Evolutionary conservation across 2,797 vertebrate genomes (phyloP).

Genomic region (Molothrus aeneus): DNA sequence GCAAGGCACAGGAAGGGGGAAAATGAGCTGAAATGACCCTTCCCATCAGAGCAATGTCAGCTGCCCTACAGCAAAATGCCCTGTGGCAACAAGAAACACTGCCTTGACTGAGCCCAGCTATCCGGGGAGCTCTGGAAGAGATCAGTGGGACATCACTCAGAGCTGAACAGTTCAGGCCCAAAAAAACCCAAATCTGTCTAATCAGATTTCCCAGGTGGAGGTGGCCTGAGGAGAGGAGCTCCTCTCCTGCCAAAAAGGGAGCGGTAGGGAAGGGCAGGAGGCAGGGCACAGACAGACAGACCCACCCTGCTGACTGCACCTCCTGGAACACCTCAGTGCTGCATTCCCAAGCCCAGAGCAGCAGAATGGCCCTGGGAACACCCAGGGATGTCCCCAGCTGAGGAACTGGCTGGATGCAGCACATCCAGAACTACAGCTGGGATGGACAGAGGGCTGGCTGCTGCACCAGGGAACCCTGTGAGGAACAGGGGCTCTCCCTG

Average conservation of each 20-base stretch:
- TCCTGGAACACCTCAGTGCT: constrained; percentile 27
- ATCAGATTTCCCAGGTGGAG: background rate
- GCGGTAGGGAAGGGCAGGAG: background rate
- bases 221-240: constrained; percentile 27
- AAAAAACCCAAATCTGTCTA: background rate
- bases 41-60: background rate
- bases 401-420: background rate
- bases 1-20: background rate
- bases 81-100: background rate
- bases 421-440: background rate
- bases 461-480: background rate
- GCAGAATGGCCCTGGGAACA: constrained; percentile 22
- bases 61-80: background rate
- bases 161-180: background rate
- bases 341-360: constrained; percentile 46
- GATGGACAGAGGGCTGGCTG: background rate
- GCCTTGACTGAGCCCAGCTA: background rate
- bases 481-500: background rate
- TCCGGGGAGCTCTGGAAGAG: background rate
- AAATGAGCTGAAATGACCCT: background rate
- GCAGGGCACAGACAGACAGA: background rate
- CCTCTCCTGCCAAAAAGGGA: constrained; percentile 23
- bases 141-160: background rate
- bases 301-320: background rate
- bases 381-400: background rate